Base-by-base conservation (phyloP, 2,797 vertebrate genomes). In the Etheostoma perlongum region DNA sequence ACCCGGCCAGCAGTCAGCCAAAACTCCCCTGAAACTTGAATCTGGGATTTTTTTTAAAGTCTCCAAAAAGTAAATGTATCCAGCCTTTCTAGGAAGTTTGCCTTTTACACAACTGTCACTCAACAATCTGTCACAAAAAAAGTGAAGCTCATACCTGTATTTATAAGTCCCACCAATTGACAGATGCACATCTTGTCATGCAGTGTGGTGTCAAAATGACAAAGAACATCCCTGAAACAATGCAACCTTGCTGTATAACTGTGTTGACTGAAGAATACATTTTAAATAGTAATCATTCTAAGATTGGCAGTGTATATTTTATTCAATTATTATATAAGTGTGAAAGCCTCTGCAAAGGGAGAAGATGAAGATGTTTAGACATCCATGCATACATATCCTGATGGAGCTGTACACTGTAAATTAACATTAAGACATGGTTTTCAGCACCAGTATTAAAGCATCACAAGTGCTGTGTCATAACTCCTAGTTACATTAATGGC, bases 401-500 rank as follows among this genome's bases (percentile, higher is more conserved):
- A 62, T 69, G 64, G 64, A 73, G 57, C 15, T 21, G 15, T n/a
- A 12, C 36, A 36, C 36, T 36, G 9, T 40, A 58, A 76, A 57
- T 49, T 55, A 59, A 48, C 64, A 76, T 68, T 47, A 47, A 27
- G 19, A n/a, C 59, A 12, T 5, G 42, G 0, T n/a, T 74, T 72
- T 63, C 19, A 40, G 23, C 48, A 64, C 19, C 64, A 16, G 23
- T 25, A 62, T 73, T 40, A 53, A 3, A 62, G 42, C 66, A 42
- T 48, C 27, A 48, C 33, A 27, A 42, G 53, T 9, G 44, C 59
- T 27, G n/a, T 36, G 49, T 14, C 36, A 65, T 68, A 15, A 25
- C n/a, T 77, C 23, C 47, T 25, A 44, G 46, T 67, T 62, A 53
- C 47, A 25, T 58, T 70, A 74, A 77, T 51, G 70, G 33, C 4